Base-by-base conservation (phyloP, 1,140 invertebrate species). In the Lordiphosa mommai region DNA sequence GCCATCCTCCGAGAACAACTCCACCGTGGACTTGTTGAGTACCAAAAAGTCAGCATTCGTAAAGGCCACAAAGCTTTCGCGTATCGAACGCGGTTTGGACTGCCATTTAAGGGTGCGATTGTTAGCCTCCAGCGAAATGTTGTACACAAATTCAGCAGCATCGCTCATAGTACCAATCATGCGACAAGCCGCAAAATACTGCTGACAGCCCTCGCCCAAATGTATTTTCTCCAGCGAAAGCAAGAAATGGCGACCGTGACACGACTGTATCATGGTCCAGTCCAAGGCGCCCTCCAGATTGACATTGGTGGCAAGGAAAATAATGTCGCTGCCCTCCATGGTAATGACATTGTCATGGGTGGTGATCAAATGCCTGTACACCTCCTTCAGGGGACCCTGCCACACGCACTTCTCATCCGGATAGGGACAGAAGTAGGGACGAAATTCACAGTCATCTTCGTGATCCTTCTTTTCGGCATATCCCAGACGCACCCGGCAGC, bases 261-360 rank as follows among this genome's bases (percentile, higher is more conserved):
- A 99, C 1, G 96, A 98, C 89, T 99, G 98, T 96, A 99, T 99
- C 98, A 99, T 99, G 0, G 99, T 99, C 99, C 99, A 99, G 89
- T 99, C 99, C 0, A 99, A 98, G 33, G 98, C 98, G 37, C 98
- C 99, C 27, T 98, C 98, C 57, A 99, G 91, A 91, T 99, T 99
- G 36, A 99, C 99, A 90, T 99, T 99, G 23, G 98, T 99, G 0
- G 98, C 99, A 64, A 99, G 90, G 89, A 99, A 99, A 17, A 99
- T 98, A 77, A 99, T 99, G 88, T 99, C 99, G 90, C 99, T 98
- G 4, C 95, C 93, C 92, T 96, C 95, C 69, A 99, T 91, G 9
- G 98, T 99, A 2, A 99, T 99, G 52, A 99, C 99, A 72, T 97
- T 99, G 90, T 99, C 99, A 89, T 99, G 99, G 30, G 94, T 94